Percentiles rank a stretch among this genome's conserved stretches.
Conservation (phyloP, 2,113 vertebrate species). For the Vicugna pacos region DNA sequence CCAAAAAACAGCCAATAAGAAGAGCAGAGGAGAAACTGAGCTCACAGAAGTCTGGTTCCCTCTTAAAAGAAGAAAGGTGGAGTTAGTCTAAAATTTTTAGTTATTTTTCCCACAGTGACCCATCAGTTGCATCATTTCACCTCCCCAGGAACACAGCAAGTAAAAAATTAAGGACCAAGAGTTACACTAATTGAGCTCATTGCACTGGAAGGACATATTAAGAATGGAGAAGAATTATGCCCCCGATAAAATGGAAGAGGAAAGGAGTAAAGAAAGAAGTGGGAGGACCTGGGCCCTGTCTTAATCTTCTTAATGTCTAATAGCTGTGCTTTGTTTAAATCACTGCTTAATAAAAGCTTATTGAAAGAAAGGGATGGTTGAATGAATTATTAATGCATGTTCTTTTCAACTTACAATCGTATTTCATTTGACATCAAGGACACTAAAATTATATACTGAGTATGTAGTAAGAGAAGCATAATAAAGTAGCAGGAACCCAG, state of each 20-base stretch:
- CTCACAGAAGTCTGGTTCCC: background rate
- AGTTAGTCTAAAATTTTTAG: background rate
- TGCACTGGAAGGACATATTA: background rate
- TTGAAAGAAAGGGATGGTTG: background rate
- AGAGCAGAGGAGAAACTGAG: background rate
- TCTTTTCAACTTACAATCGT: constrained; percentile 17
- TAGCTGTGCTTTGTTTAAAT: background rate
- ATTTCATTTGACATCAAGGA: constrained; percentile 27
- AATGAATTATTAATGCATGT: constrained; percentile 19
- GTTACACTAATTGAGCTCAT: background rate
- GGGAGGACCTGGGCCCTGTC: accelerated
- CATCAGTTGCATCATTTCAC: background rate
- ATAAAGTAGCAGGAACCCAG: background rate
- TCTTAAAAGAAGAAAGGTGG: background rate
- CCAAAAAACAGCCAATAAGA: background rate
- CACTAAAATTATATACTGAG: background rate
- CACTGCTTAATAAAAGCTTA: constrained; percentile 28
- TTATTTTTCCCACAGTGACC: background rate
- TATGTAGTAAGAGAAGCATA: background rate
- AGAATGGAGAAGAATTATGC: background rate
- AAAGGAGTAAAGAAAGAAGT: background rate
- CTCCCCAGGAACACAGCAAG: background rate
- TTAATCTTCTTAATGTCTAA: background rate
- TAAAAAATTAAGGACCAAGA: background rate
- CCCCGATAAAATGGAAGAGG: background rate